Base-by-base conservation (phyloP, 1,140 invertebrate species). In the Parasteatoda tepidariorum region DNA sequence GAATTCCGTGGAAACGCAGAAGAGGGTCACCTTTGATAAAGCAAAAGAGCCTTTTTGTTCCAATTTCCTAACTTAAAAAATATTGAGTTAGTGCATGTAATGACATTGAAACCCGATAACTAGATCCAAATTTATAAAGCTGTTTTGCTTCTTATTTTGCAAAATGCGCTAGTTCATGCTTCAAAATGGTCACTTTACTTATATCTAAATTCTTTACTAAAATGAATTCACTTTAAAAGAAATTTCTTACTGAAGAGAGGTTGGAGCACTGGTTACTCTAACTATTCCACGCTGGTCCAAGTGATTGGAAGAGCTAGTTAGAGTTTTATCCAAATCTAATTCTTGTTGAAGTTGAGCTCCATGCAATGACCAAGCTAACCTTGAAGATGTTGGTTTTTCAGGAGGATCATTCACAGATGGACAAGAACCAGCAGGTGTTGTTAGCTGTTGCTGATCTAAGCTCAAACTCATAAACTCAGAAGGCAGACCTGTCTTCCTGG, bases 191-290 rank as follows among this genome's bases (percentile, higher is more conserved):
- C n/a, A n/a, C n/a, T n/a, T n/a, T n/a, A n/a, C n/a, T n/a, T n/a
- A n/a, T n/a, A n/a, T n/a, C n/a, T n/a, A n/a, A n/a, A n/a, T n/a
- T n/a, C n/a, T n/a, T n/a, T n/a, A n/a, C n/a, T n/a, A n/a, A n/a
- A n/a, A n/a, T n/a, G 31, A 30, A 61, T 26, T 26, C 0, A 61
- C 4, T 61, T 11, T 7, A 61, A 26, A 28, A 24, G 5, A 66
- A 30, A 48, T 73, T 62, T 61, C 79, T 62, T 83, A 85, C 71
- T 82, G 61, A n/a, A 76, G 48, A 41, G 79, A 76, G 24, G 57
- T 78, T 13, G 86, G 85, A 38, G 85, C 86, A 86, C 85, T 86
- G 26, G 85, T 85, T 13, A 86, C 85, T 76, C 85, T 57, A 61
- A 83, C 81, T 13, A 83, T 83, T 2, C 81, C 81, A 41, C 61